Evolutionary conservation across 2,113 vertebrate genomes (phyloP), one percentile per base, ranked within the genome.

Genomic region (Lucifuga dentata): DNA sequence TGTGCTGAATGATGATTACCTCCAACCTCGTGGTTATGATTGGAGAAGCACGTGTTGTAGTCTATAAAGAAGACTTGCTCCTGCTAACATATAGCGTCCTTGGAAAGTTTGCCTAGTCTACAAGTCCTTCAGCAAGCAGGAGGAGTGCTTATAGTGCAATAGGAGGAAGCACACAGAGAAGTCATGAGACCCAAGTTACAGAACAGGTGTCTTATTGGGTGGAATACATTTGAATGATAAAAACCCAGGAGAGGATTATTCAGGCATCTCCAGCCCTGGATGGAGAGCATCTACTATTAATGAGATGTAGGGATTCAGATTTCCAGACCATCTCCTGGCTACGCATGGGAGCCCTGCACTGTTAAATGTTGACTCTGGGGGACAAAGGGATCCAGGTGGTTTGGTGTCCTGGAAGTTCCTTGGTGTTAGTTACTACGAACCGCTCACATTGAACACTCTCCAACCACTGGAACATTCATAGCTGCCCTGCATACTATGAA

Each of bases 171-270:
- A 56, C 67, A 53, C 16, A 67, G 73, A 8, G 48, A 69, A 75
- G 70, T 81, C 50, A 65, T 36, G 45, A 68, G 56, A 68, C 45
- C 81, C 69, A 68, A 72, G 81, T 80, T 81, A 60, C 77, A 68
- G 74, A 83, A 85, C 84, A 83, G 87, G 86, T 92, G 78, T 78
- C 72, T 84, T 76, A 62, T 51, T 76, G 77, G 82, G 69, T 81
- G 79, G 87, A 90, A 91, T 90, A 89, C 55, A 91, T 91, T 89
- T 89, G 86, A 91, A 91, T 87, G 76, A 81, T 83, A 88, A 90
- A 85, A 85, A 86, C 85, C 86, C 86, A 74, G 55, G 69, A 85
- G 86, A 80, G 84, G 76, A 88, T 88, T 88, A 89, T 86, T 80
- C 82, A 76, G 69, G 64, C 81, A 76, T 84, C 73, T 86, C 73